phyloP scores from a whole-genome alignment of 1,140 invertebrate genomes.

The Catajapyx aquilonaris region DNA sequence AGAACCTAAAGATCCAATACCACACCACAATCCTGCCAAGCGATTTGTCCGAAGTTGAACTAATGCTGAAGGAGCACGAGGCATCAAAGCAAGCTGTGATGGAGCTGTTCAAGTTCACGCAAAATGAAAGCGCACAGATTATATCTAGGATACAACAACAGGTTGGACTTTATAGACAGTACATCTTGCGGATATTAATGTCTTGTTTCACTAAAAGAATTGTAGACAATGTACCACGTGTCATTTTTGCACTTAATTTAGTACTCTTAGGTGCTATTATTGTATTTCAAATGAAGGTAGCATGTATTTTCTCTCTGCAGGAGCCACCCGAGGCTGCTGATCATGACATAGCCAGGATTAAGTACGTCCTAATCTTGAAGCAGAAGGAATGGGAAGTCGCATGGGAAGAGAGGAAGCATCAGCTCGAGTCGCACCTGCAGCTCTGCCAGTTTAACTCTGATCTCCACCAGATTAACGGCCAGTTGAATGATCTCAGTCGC shows the following conservation, averaged over 20 bases:
- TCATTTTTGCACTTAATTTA: too few relatives aligned
- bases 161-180: too few relatives aligned
- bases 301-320: slow-evolving; percentile 21
- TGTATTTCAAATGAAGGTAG: too few relatives aligned
- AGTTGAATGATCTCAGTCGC: slow-evolving; percentile 38
- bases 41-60: slow-evolving; percentile 26
- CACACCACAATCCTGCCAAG: slow-evolving; percentile 20
- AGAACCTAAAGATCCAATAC: slow-evolving; percentile 23
- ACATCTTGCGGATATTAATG: too few relatives aligned
- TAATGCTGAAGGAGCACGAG: slow-evolving; percentile 33
- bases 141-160: slow-evolving; percentile 37
- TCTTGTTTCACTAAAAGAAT: too few relatives aligned
- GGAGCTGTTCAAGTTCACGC: slow-evolving; percentile 34
- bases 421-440: slow-evolving; percentile 37
- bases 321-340: slow-evolving; percentile 41
- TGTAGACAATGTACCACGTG: too few relatives aligned
- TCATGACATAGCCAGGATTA: slow-evolving; percentile 45
- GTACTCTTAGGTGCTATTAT: too few relatives aligned
- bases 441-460: slow-evolving; percentile 47
- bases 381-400: slow-evolving; percentile 32
- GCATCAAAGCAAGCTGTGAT: slow-evolving; percentile 29
- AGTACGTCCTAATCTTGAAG: slow-evolving; percentile 31
- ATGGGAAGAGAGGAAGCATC: slow-evolving; percentile 32
- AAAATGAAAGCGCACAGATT: slow-evolving; percentile 36
- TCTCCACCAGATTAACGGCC: slow-evolving; percentile 47